A percentile compares a stretch with the other conserved stretches of the same genome.
phyloP scores from a whole-genome alignment of 2,797 vertebrate genomes.

The Phrynocephalus vlangalii region DNA sequence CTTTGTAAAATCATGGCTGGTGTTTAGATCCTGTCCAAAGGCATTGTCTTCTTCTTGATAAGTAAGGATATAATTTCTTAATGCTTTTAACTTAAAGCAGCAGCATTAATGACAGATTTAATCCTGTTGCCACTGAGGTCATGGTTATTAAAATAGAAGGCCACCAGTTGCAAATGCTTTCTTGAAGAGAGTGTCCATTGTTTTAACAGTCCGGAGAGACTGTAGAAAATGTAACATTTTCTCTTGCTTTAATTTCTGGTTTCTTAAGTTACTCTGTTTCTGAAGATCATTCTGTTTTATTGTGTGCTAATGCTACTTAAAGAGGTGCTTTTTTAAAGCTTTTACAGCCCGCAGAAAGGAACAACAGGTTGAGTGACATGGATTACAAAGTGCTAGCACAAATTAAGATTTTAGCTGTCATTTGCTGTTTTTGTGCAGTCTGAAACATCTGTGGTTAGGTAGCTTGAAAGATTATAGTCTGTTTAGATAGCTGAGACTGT shows the following conservation, averaged over 20 bases:
- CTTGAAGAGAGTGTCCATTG: conserved; percentile 50
- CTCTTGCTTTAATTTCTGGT: conserved; percentile 17
- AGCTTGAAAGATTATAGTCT: conserved; percentile 51
- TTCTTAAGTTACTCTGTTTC: conserved; percentile 38
- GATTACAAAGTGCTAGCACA: conserved; percentile 53
- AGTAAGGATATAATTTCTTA: conserved; percentile 37
- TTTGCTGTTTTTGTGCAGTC: conserved; percentile 53
- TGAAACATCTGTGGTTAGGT: conserved; percentile 58
- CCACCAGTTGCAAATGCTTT: conserved; percentile 50
- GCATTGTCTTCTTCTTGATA: conserved; percentile 44
- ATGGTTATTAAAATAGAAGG: conserved; percentile 64
- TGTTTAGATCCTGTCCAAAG: conserved; percentile 44
- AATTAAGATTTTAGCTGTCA: conserved; percentile 57
- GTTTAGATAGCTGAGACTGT: conserved; percentile 53
- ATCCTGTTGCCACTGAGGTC: conserved; percentile 60
- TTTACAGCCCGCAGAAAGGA: conserved; percentile 47
- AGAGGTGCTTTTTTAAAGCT: not conserved
- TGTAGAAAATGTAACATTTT: conserved; percentile 4
- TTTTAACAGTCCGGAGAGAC: conserved; percentile 45
- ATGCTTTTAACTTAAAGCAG: conserved; percentile 61
- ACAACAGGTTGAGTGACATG: conserved; percentile 37
- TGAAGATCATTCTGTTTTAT: conserved; percentile 28
- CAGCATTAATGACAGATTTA: conserved; percentile 68
- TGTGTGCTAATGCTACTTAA: conserved; percentile 46
- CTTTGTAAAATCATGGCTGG: conserved; percentile 18